A percentile compares a stretch with the other conserved stretches of the same genome.
These are phyloP conservation scores for Drosophila eohydei DNA, from an alignment of 2,888 invertebrate genomes.

Conservation along the genomic window DNA sequence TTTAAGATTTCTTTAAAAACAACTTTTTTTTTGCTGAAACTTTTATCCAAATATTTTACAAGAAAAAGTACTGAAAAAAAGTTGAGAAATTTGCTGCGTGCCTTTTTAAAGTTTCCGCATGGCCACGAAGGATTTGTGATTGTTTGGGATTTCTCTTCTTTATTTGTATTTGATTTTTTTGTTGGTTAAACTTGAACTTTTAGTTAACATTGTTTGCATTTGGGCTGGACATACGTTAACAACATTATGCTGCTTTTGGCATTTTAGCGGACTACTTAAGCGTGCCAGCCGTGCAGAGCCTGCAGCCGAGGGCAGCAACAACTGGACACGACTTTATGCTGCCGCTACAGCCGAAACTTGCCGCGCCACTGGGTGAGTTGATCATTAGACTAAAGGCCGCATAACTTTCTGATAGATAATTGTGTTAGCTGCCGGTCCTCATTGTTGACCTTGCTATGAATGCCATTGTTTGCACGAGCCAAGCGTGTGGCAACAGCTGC, in stretches of 20 bases:
- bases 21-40: conserved; percentile 30
- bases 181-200: conserved; percentile 63
- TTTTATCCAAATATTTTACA: conserved; percentile 48
- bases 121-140: conserved; percentile 51
- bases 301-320: conserved; percentile 90
- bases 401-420: conserved; percentile 60
- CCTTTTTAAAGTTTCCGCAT: conserved; percentile 58
- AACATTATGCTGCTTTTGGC: conserved; percentile 45
- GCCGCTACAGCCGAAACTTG: conserved; percentile 90
- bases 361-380: conserved; percentile 84
- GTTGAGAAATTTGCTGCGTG: conserved; percentile 37
- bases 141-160: conserved; percentile 29
- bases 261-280: conserved; percentile 86
- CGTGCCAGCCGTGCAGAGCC: conserved; percentile 86
- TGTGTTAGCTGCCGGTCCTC: conserved; percentile 39
- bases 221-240: conserved; percentile 27
- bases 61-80: conserved; percentile 16
- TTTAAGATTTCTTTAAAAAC: conserved; percentile 25
- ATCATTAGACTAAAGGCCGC: conserved; percentile 26
- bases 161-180: neutral
- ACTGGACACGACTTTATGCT: conserved; percentile 90
- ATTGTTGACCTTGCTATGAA: conserved; percentile 43
- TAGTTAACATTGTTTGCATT: conserved; percentile 52
- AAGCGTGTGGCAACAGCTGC: neutral
- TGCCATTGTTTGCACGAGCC: conserved; percentile 15